Evolutionary conservation across 2,797 vertebrate species (phyloP).

Genomic region (Oreortyx pictus): DNA sequence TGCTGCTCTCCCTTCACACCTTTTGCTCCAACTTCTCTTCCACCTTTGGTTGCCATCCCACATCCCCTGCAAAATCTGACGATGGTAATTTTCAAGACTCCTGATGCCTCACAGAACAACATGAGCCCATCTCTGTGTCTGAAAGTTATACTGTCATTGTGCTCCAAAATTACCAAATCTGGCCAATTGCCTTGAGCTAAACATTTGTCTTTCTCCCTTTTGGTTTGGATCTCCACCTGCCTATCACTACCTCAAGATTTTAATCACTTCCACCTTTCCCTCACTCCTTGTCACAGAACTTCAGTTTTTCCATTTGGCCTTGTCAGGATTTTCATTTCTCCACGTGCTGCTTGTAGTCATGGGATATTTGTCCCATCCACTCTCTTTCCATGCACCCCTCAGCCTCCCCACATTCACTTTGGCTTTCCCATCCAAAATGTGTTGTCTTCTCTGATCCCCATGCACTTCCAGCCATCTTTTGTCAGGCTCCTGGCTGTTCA

Average conservation of each 20-base stretch:
- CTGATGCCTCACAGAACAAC: not conserved
- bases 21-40: accelerated
- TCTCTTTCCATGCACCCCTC: too few relatives aligned
- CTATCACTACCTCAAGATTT: conserved; percentile 52
- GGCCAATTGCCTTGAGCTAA: conserved; percentile 5
- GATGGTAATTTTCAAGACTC: not conserved
- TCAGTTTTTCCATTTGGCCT: not conserved
- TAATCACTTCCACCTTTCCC: conserved; percentile 2
- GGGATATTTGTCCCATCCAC: not conserved
- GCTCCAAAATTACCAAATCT: conserved; percentile 4
- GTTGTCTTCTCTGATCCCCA: not conserved
- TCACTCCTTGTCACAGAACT: not conserved
- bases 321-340: not conserved
- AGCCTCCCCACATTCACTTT: not conserved
- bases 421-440: not conserved
- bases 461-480: not conserved
- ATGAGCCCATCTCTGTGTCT: not conserved
- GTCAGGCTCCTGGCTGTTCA: not conserved
- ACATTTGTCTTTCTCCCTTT: not conserved
- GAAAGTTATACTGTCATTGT: not conserved
- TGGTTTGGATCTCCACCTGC: conserved; percentile 14
- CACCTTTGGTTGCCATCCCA: not conserved
- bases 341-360: not conserved
- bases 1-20: not conserved
- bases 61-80: not conserved